A percentile compares a stretch with the other conserved stretches of the same genome.
Evolutionary conservation across 2,113 vertebrate genomes (phyloP).

Genomic region (Polyodon spathula): DNA sequence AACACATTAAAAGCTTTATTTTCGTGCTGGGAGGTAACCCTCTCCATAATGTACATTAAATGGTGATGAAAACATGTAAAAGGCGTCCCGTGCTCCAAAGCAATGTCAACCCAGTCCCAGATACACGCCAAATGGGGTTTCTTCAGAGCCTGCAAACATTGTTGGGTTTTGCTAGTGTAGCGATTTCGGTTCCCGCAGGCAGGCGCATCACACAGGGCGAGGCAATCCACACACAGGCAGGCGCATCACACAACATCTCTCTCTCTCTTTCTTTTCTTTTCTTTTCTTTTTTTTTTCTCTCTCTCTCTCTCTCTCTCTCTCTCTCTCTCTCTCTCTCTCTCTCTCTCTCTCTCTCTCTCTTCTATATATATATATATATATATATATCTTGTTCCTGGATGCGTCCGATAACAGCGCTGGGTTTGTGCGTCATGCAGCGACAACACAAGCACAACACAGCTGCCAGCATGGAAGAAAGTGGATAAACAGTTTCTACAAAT

Average conservation of each 20-base stretch:
- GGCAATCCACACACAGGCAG: no score
- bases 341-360: no score
- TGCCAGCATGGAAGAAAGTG: constrained; percentile 65
- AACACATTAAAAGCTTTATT: constrained; percentile 84
- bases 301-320: no score
- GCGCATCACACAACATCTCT: no score
- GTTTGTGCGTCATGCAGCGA: constrained; percentile 23
- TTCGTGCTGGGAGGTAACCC: constrained; percentile 84
- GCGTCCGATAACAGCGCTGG: constrained; percentile 6
- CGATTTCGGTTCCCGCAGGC: no score
- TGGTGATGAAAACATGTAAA: constrained; percentile 94
- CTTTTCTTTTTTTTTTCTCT: no score
- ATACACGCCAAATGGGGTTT: constrained; percentile 84
- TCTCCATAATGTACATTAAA: constrained; percentile 95
- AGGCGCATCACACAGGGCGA: no score
- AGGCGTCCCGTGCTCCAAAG: constrained; percentile 81
- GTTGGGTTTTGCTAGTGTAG: no score
- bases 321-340: no score
- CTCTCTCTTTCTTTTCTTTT: no score
- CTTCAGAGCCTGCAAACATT: constrained; percentile 85
- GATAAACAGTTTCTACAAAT: constrained; percentile 29
- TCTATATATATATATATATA: no score
- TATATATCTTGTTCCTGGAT: no score
- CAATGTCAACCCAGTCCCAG: constrained; percentile 89
- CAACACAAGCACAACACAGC: constrained; percentile 27